Evolutionary conservation across 2,113 vertebrate species (phyloP), one percentile per base, ranked within the genome.

Genomic region (Centropristis striata): DNA sequence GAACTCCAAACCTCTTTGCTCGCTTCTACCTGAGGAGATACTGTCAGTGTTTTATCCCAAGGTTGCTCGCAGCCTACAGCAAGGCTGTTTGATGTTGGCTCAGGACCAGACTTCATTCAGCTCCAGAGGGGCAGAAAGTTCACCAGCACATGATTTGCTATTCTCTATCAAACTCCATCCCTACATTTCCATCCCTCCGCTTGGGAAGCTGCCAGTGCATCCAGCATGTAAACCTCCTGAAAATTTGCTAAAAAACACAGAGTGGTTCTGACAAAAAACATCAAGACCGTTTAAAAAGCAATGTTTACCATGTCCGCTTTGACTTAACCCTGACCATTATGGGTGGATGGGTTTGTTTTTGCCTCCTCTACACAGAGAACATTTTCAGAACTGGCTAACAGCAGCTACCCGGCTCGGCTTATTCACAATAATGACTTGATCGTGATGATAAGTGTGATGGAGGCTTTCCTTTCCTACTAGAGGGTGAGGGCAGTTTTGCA

Each of bases 41-140:
- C 67, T 71, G 55, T 66, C 78, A 72, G 76, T 82, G 71, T 80
- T 90, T 84, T 86, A 77, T 90, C 73, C 87, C 84, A 88, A 86
- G 79, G 91, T 87, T 91, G 61, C 78, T 66, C 51, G 70, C 73
- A 81, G 88, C 88, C 90, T 82, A 80, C 75, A 89, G 88, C 81
- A 65, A 88, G 39, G 58, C 72, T 67, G 89, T 93, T 93, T 93
- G 92, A 94, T 88, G 88, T 88, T 86, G 72, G 82, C 86, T 78
- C 78, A 81, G 83, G 70, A 90, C 83, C 73, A 79, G 89, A 77
- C 73, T 80, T 66, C 65, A 61, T 79, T 80, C 4, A 44, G 75
- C 77, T 92, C 88, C 91, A 90, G 54, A 75, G 72, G 80, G 85
- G 59, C 70, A 50, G 71, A 42, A 88, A 68, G 79, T 92, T 94